Percentiles rank a stretch among this genome's conserved stretches.
phyloP scores from a whole-genome alignment of 2,797 vertebrate genomes.

The Morus bassanus region DNA sequence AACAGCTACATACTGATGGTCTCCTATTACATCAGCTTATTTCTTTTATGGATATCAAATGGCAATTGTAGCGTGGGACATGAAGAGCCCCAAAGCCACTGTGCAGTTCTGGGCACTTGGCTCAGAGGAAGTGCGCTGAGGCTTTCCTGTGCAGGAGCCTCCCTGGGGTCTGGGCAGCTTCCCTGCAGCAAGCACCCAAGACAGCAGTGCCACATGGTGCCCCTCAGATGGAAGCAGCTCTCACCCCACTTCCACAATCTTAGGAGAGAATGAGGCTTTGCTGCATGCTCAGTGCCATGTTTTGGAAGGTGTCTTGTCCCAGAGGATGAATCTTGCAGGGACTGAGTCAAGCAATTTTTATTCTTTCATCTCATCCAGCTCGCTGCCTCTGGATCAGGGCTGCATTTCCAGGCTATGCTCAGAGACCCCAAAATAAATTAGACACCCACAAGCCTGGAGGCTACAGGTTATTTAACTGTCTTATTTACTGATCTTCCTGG shows the following conservation, averaged over 20 bases:
- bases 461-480: background rate
- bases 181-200: background rate
- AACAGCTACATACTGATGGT: background rate
- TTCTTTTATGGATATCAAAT: background rate
- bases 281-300: background rate
- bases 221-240: background rate
- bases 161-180: too few species aligned
- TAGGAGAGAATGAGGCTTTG: background rate
- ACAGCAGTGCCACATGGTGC: fast-evolving
- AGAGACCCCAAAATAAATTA: background rate
- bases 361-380: background rate
- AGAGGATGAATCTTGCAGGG: background rate
- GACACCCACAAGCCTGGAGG: background rate
- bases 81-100: background rate
- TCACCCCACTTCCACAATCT: background rate
- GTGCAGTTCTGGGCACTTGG: too few species aligned
- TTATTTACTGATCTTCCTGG: background rate
- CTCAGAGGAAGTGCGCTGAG: fast-evolving
- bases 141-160: background rate
- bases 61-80: background rate
- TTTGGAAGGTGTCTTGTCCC: background rate
- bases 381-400: background rate
- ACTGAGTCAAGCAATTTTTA: background rate
- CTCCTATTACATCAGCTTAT: background rate
- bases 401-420: background rate